Evolutionary conservation across 2,888 invertebrate genomes (phyloP), one percentile per base, ranked within the genome.

Genomic region (Microctonus aethiopoides): DNA sequence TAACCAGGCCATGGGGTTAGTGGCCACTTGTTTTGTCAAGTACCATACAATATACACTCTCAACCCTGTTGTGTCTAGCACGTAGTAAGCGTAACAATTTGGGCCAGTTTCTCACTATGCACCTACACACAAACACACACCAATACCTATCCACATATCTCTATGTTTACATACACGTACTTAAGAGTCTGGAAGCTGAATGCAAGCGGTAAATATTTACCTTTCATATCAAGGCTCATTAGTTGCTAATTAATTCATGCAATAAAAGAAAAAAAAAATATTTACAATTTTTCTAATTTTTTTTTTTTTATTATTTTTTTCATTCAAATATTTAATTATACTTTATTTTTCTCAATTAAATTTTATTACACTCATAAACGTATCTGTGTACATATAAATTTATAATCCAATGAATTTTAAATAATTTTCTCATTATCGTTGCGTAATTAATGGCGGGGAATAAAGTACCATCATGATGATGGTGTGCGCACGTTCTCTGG

Each of bases 1-100:
- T 54, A 54, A 54, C 26, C 54, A 54, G 41, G 61, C 26, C 39
- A 36, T 46, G 41, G n/a, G 61, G 46, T 26, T 29, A 63, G 52
- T 34, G 34, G 63, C 52, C 51, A 63, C 63, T 63, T 63, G 63
- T 51, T 20, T 22, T 51, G 46, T 54, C 24, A 29, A 65, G 65
- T 26, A 39, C 26, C 39, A 56, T 65, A 65, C 65, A 34, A 32
- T 36, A 56, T 46, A 46, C 24, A 54, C 56, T 54, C 34, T 39
- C 29, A 41, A 10, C 62, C 16, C 29, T 62, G 62, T 62, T 56
- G 56, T 65, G 22, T 65, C 36, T 56, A 56, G 56, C 65, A 65
- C 65, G 63, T 63, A 63, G 52, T 32, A 34, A 51, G 34, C 20
- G 34, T 34, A 51, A 63, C 34, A 34, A 63, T 52, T 63, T 20